Evolutionary conservation across 2,797 vertebrate genomes (phyloP).

Genomic region (Catostomus latipinnis): DNA sequence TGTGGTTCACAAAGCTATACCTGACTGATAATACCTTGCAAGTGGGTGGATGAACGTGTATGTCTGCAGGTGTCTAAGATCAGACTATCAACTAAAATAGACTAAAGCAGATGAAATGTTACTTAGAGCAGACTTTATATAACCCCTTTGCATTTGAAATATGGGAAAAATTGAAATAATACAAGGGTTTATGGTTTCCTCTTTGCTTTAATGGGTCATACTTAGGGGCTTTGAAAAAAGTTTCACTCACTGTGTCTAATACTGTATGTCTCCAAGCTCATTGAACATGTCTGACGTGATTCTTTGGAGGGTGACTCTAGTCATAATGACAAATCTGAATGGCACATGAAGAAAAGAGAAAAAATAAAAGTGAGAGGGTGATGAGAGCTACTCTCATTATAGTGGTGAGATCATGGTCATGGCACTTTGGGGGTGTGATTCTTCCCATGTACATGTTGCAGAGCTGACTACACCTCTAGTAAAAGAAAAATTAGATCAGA

Average conservation of each 20-base stretch:
- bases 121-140: conserved; percentile 39
- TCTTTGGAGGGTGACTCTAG: conserved; percentile 34
- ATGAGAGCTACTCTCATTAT: conserved; percentile 42
- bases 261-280: conserved; percentile 35
- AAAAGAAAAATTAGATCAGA: neutral
- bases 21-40: conserved; percentile 37
- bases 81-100: conserved; percentile 32
- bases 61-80: conserved; percentile 22
- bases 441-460: conserved; percentile 52
- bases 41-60: neutral
- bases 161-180: neutral
- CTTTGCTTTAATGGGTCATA: conserved; percentile 47
- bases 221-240: conserved; percentile 59
- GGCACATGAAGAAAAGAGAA: conserved; percentile 18
- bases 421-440: conserved; percentile 19
- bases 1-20: conserved; percentile 30
- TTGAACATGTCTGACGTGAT: neutral
- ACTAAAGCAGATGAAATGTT: conserved; percentile 65
- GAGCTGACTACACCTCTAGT: conserved; percentile 36
- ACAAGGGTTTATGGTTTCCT: conserved; percentile 46
- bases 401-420: conserved; percentile 11
- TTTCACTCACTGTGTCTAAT: conserved; percentile 5
- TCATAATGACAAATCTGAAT: conserved; percentile 6
- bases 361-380: conserved; percentile 5
- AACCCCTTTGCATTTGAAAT: conserved; percentile 25